These are phyloP conservation scores for Lithophane ornitopus DNA, from an alignment of 2,888 invertebrate genomes.

Conservation along the genomic window DNA sequence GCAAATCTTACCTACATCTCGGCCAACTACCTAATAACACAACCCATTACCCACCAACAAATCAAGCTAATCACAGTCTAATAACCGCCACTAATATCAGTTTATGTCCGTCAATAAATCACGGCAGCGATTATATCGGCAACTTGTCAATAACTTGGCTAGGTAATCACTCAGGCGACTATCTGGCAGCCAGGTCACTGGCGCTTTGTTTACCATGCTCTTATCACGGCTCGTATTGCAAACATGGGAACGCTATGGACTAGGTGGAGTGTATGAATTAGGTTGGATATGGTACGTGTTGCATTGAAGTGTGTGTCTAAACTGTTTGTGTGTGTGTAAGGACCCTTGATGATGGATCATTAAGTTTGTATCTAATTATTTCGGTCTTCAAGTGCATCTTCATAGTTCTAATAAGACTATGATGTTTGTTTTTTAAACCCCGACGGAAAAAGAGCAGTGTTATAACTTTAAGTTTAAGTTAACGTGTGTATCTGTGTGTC, in stretches of 20 bases:
- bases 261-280: slow-evolving; percentile 39
- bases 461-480: too few relatives aligned
- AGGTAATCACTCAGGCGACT: slow-evolving; percentile 84
- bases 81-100: slow-evolving; percentile 49
- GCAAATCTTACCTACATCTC: background rate
- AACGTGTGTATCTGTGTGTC: too few relatives aligned
- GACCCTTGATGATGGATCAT: background rate
- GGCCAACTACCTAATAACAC: slow-evolving; percentile 38
- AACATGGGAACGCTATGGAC: slow-evolving; percentile 73
- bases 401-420: too few relatives aligned
- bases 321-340: slow-evolving; percentile 11
- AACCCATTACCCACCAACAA: slow-evolving; percentile 50
- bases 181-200: slow-evolving; percentile 83
- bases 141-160: slow-evolving; percentile 74
- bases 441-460: too few relatives aligned
- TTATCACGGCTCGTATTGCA: slow-evolving; percentile 83
- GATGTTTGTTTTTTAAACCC: too few relatives aligned
- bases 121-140: slow-evolving; percentile 66
- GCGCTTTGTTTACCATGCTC: slow-evolving; percentile 85
- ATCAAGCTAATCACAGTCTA: slow-evolving; percentile 55
- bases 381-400: background rate
- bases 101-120: slow-evolving; percentile 66
- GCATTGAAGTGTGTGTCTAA: background rate
- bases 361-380: background rate
- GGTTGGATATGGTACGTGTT: slow-evolving; percentile 49